Evolutionary conservation across 2,888 invertebrate species (phyloP), one percentile per base, ranked within the genome.

Genomic region (Catocala sponsa): DNA sequence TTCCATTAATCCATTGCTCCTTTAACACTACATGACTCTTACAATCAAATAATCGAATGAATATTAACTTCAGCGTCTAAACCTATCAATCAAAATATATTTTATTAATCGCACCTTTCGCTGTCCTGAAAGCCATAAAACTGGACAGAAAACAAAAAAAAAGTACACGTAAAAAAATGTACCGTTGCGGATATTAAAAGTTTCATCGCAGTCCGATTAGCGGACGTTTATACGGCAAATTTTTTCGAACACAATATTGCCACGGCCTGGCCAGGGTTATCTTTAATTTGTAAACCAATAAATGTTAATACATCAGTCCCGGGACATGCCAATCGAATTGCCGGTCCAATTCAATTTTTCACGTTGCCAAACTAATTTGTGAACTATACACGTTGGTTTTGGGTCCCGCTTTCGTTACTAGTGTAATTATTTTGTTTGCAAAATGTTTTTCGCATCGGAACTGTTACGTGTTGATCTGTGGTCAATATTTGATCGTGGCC

Each of bases 261-360:
- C 78, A 79, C 71, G 74, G 81, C 81, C 83, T 55, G 83, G 33
- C 84, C 75, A 80, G 82, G 79, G 88, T 87, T 87, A 91, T 90
- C 90, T 94, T 93, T 91, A 93, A 92, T 92, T 91, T 91, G 92
- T 90, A 88, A 92, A 91, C 89, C 92, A 93, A 94, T 93, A 92
- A 93, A 92, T 92, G 91, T 92, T 91, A 91, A 93, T 92, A 91
- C 90, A 90, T 93, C 93, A 93, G 83, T 70, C 52, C 25, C 83
- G 87, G 79, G 78, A 79, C 81, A 80, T 70, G 76, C 70, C 80
- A 76, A 80, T 77, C 76, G 79, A 74, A 81, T 79, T 75, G 81
- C 80, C 77, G 76, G 79, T 90, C 84, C 88, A 90, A 91, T 92
- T 90, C 88, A 90, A 88, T 91, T 91, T 93, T 88, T 86, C 79